These are phyloP conservation scores for Cotesia congregata DNA, from an alignment of 2,888 invertebrate genomes.

Conservation along the genomic window DNA sequence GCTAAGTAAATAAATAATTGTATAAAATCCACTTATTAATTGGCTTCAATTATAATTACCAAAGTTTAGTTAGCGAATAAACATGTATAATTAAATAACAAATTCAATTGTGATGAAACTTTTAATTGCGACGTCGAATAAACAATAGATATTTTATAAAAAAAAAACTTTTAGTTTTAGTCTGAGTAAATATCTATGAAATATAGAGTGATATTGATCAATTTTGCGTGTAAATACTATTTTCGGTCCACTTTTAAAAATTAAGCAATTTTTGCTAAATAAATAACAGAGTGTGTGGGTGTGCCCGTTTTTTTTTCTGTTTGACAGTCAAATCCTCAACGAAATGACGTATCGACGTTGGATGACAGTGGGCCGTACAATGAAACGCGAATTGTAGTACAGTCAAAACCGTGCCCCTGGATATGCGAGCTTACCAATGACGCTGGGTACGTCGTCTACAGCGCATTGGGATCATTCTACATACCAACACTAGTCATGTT, in stretches of 20 bases:
- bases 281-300: background rate
- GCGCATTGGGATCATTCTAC: constrained; percentile 97
- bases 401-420: constrained; percentile 81
- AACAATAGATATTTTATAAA: background rate
- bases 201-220: background rate
- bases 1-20: no score
- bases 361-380: constrained; percentile 62
- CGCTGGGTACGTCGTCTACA: constrained; percentile 94
- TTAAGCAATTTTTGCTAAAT: background rate
- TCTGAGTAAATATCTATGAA: background rate
- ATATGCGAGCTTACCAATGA: constrained; percentile 94
- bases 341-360: constrained; percentile 24
- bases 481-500: constrained; percentile 98
- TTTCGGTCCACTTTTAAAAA: background rate
- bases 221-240: background rate
- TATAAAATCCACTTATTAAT: no score
- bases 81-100: no score
- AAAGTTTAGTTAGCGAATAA: no score
- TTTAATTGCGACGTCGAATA: background rate
- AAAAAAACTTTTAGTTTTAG: background rate
- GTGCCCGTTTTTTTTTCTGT: background rate
- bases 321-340: constrained; percentile 53
- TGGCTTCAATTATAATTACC: no score
- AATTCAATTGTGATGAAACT: background rate
- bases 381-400: constrained; percentile 63